Evolutionary conservation across 2,113 vertebrate genomes (phyloP).

Genomic region (Symphodus melops): DNA sequence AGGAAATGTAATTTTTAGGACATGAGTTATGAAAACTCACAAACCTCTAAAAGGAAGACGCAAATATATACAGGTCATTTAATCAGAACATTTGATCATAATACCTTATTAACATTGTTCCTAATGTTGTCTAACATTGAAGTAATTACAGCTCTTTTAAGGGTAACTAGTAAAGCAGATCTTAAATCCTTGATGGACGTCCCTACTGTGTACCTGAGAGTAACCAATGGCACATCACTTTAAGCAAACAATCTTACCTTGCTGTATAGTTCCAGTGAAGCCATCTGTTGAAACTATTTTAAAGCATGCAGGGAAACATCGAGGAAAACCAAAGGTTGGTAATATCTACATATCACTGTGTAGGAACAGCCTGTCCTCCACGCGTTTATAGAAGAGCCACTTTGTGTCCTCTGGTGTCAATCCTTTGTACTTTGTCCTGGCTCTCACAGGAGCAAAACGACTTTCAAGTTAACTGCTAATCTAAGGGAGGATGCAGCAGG

Average conservation of each 20-base stretch:
- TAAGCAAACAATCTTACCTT: conserved; percentile 69
- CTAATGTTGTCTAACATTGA: not conserved
- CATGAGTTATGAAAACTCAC: not conserved
- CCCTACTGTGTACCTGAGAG: not conserved
- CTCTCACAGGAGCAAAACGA: conserved; percentile 31
- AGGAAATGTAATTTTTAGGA: not conserved
- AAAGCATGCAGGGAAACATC: not conserved
- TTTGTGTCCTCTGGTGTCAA: conserved; percentile 26
- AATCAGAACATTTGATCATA: not conserved
- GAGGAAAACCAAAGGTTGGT: not conserved
- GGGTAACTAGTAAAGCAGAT: not conserved
- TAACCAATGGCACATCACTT: not conserved
- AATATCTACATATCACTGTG: not conserved
- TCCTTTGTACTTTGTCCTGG: conserved; percentile 81
- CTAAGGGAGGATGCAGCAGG: conserved; percentile 42
- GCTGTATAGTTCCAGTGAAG: conserved; percentile 76
- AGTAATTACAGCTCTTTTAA: not conserved
- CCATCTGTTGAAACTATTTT: conserved; percentile 70
- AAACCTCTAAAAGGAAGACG: not conserved
- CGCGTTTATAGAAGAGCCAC: conserved; percentile 6
- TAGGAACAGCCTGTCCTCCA: conserved; percentile 25
- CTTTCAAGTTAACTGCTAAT: conserved; percentile 84
- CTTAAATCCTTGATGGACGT: not conserved
- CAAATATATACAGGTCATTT: not conserved
- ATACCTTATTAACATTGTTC: no score